These are phyloP conservation scores for Sardina pilchardus DNA, from an alignment of 2,113 vertebrate species.

Conservation along the genomic window DNA sequence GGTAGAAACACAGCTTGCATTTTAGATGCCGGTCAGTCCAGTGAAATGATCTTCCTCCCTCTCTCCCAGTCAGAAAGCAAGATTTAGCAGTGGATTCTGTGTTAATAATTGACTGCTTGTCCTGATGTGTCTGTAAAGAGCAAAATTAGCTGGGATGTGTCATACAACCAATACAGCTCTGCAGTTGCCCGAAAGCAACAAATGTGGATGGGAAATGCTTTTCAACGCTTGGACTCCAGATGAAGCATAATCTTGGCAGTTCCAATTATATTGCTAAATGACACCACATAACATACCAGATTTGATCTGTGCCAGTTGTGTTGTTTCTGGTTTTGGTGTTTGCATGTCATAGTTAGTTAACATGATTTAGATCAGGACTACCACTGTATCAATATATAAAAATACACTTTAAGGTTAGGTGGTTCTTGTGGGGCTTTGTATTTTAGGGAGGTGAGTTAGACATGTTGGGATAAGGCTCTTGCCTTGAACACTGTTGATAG, in stretches of 20 bases:
- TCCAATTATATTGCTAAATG: background rate
- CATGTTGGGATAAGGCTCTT: no score
- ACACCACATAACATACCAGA: background rate
- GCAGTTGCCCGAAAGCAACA: no score
- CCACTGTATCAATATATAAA: no score
- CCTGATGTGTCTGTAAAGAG: constrained; percentile 17
- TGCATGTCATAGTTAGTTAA: no score
- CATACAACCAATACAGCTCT: background rate
- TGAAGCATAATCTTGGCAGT: background rate
- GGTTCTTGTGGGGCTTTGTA: no score
- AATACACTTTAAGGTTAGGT: no score
- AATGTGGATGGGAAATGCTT: no score
- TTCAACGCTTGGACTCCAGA: no score
- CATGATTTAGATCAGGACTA: no score
- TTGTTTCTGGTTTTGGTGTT: background rate
- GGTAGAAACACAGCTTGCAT: constrained; percentile 5
- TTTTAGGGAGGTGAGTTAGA: no score
- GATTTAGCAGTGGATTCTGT: background rate
- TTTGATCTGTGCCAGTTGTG: background rate
- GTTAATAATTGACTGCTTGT: background rate
- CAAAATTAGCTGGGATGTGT: background rate
- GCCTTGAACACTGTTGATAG: no score
- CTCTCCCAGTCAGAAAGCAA: background rate
- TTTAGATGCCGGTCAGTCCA: background rate
- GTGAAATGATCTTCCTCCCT: background rate